Evolutionary conservation across 2,797 vertebrate genomes (phyloP), one percentile per base, ranked within the genome.

Genomic region (Leucoraja ocellata): DNA sequence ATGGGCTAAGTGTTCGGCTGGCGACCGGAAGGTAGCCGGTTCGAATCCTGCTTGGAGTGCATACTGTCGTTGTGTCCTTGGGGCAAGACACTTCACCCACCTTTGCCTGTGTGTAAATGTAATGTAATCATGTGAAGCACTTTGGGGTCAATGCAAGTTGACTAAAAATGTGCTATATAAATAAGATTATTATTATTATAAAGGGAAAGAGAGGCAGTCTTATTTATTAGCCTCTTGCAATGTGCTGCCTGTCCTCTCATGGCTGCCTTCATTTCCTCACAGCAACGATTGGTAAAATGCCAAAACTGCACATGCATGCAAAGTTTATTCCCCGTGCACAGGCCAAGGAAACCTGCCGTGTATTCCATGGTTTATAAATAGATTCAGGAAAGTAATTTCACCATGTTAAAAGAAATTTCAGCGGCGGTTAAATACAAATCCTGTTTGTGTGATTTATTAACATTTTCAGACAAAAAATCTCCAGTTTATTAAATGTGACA

Each of bases 401-500:
- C 63, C n/a, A 10, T 36, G 16, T 88, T 68, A n/a, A 36, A 68
- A 68, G 16, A 36, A 68, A 88, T n/a, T 65, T 16, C 32, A 68
- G 65, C 14, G 18, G 65, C 7, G 18, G 63, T 88, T 88, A 68
- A 36, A 36, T 32, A 88, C n/a, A 88, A 65, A 54, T 73, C 23
- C 32, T 58, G 90, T 36, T 46, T 76, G 39, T 76, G 16, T 21
- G 71, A 74, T 21, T 74, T 74, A 74, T 74, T 74, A 74, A 74
- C 18, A 74, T 74, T 21, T 21, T 18, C 18, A 74, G 25, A 23
- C 71, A 74, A 23, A 32, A 88, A 68, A 18, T 21, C n/a, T 88
- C 16, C 63, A 88, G 32, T 68, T 88, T 63, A 68, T 68, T 65
- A 88, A 88, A 88, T 32, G 61, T 65, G 63, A 88, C 84, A 88